These are phyloP conservation scores for Archivesica marissinica DNA, from an alignment of 1,140 invertebrate species.

Conservation along the genomic window DNA sequence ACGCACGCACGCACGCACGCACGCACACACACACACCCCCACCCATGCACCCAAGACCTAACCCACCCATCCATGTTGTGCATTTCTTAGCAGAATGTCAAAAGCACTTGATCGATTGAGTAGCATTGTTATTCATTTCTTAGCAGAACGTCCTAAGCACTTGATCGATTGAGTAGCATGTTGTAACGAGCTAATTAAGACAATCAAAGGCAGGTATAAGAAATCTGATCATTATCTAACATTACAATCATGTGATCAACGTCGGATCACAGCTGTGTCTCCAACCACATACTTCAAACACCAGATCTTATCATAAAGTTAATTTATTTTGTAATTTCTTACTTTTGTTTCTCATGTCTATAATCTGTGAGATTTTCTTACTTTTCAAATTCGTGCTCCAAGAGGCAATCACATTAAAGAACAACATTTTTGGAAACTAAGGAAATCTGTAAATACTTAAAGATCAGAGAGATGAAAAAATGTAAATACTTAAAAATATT, in stretches of 20 bases:
- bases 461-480: not conserved
- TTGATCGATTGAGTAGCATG: not conserved
- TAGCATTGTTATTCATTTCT: too few species aligned
- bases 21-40: too few species aligned
- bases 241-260: slow-evolving; percentile 3
- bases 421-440: not conserved
- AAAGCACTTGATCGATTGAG: too few species aligned
- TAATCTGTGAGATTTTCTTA: too few species aligned
- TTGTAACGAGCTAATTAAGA: not conserved
- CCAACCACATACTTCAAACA: slow-evolving; percentile 20
- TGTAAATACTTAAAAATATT: too few species aligned
- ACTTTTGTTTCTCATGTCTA: not conserved
- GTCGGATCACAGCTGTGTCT: not conserved
- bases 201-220: slow-evolving; percentile 29
- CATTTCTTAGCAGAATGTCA: too few species aligned
- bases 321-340: not conserved
- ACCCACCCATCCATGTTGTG: too few species aligned
- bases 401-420: not conserved
- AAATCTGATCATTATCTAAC: not conserved
- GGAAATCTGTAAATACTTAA: not conserved
- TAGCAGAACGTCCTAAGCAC: too few species aligned
- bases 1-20: too few species aligned
- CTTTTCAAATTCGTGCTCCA: too few species aligned
- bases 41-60: too few species aligned
- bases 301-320: not conserved